Evolutionary conservation across 2,888 invertebrate genomes (phyloP).

Genomic region (Nomada goodeniana): DNA sequence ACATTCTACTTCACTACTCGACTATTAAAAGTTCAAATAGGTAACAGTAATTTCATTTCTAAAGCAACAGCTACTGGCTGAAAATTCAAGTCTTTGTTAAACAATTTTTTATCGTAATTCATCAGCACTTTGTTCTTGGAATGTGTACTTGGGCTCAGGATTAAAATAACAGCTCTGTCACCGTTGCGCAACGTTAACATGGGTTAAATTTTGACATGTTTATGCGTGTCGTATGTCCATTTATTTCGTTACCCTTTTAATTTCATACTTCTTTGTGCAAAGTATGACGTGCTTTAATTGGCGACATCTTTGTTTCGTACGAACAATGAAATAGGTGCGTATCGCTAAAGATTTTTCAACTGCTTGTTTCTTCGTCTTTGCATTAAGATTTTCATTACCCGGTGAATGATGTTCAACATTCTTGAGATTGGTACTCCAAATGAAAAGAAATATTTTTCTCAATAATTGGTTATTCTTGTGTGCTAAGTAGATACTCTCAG

Average conservation of each 20-base stretch:
- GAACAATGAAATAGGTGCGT: background rate
- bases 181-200: background rate
- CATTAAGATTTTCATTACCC: too few relatives aligned
- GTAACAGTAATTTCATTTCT: background rate
- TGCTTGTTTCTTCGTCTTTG: too few relatives aligned
- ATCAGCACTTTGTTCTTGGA: background rate
- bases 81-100: background rate
- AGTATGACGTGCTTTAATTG: background rate
- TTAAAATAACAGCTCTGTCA: slow-evolving; percentile 16
- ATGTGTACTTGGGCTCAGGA: background rate
- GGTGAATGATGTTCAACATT: too few relatives aligned
- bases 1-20: too few relatives aligned
- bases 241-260: background rate
- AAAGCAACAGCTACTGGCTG: too few relatives aligned
- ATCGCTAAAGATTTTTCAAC: background rate
- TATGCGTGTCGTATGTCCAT: background rate
- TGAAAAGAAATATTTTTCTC: too few relatives aligned
- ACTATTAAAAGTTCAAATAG: background rate
- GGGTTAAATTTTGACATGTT: background rate
- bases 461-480: too few relatives aligned
- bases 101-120: background rate
- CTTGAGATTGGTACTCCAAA: too few relatives aligned
- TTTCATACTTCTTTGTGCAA: background rate
- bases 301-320: background rate
- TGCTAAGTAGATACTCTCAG: too few relatives aligned